Conservation (phyloP, 2,113 vertebrate species). For the Oenanthe melanoleuca region DNA sequence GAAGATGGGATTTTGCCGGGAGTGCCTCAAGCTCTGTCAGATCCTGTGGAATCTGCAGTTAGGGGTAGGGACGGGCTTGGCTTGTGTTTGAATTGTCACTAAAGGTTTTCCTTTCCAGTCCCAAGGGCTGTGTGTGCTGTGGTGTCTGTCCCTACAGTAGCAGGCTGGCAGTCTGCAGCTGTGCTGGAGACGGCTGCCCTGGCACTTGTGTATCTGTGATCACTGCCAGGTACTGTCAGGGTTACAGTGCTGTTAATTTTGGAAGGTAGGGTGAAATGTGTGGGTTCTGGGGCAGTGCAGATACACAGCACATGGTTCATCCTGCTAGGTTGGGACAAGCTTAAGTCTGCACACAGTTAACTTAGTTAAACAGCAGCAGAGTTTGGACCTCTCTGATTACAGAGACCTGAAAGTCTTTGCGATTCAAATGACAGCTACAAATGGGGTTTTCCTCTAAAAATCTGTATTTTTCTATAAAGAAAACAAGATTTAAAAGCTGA, state of each 20-base stretch:
- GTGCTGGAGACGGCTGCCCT: background rate
- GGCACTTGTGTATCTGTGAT: rapidly evolving
- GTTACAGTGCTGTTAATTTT: rapidly evolving
- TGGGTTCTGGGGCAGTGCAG: background rate
- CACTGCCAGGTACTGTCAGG: rapidly evolving
- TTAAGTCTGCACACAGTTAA: background rate
- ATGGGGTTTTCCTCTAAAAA: background rate
- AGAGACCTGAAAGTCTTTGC: background rate
- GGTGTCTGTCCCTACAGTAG: too few relatives aligned
- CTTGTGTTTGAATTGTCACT: rapidly evolving
- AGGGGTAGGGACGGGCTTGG: rapidly evolving
- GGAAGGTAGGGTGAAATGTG: too few relatives aligned
- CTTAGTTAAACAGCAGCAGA: background rate
- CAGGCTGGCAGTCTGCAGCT: background rate
- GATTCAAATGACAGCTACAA: background rate
- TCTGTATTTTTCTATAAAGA: background rate
- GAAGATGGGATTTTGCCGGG: background rate
- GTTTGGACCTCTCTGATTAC: background rate
- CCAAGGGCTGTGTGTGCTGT: rapidly evolving
- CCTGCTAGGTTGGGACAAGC: too few relatives aligned
- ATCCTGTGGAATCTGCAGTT: rapidly evolving
- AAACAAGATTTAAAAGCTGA: background rate
- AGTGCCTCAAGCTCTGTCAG: background rate
- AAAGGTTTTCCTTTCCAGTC: background rate
- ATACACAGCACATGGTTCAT: background rate